phyloP scores from a whole-genome alignment of 2,113 vertebrate species.

The Gobio gobio region DNA sequence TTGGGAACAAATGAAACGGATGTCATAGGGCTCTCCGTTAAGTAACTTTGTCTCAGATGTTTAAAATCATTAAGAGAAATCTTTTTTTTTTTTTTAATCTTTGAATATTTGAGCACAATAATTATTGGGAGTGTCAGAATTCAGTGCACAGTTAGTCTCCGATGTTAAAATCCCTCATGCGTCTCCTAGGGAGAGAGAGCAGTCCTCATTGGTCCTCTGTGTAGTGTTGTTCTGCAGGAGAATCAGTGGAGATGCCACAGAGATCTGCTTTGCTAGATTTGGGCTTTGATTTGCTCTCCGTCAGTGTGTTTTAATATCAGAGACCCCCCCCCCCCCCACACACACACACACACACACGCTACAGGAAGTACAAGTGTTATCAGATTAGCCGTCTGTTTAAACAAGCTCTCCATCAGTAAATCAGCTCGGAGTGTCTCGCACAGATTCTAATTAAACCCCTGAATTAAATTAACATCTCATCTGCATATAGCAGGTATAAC shows the following conservation, averaged over 20 bases:
- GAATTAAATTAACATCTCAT: conserved; percentile 58
- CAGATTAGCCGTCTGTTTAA: conserved; percentile 48
- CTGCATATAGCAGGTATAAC: conserved; percentile 53
- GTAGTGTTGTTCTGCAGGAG: not conserved
- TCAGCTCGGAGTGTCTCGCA: conserved; percentile 29
- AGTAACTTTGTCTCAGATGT: not conserved
- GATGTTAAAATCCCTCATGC: too few species aligned
- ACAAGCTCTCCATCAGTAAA: conserved; percentile 41
- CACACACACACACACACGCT: not conserved
- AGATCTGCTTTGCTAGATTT: not conserved
- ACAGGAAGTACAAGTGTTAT: conserved; percentile 34
- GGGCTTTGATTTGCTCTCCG: not conserved
- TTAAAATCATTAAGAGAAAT: not conserved
- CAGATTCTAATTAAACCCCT: conserved; percentile 45
- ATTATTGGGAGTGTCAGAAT: too few species aligned
- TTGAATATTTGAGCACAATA: too few species aligned
- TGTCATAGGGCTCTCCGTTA: not conserved
- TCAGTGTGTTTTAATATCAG: not conserved
- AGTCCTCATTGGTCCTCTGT: too few species aligned
- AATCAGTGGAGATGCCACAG: not conserved
- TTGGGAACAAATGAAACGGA: too few species aligned
- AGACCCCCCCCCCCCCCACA: too few species aligned
- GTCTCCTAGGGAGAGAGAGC: too few species aligned
- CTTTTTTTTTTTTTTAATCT: too few species aligned
- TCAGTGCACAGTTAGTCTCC: too few species aligned